Evolutionary conservation across 1,140 invertebrate species (phyloP), one percentile per base, ranked within the genome.

Genomic region (Anagrus nilaparvatae): DNA sequence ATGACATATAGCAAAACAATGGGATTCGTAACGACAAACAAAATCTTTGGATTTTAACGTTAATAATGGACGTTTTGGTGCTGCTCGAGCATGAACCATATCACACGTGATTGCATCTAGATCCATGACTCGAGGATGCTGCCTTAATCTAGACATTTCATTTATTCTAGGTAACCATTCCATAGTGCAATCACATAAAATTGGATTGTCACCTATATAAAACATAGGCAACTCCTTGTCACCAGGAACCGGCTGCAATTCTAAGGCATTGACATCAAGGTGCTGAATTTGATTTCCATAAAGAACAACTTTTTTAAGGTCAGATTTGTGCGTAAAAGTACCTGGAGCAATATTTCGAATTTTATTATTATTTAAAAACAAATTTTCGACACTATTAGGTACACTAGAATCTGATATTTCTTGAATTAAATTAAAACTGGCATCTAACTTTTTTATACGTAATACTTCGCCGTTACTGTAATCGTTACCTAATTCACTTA

Each of bases 1-100:
- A 59, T 93, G 87, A 56, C 90, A 93, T 28, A 92, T 72, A 4
- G 87, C 81, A 61, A 92, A 93, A 69, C 90, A 95, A 56, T 93
- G 90, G 7, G 85, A 85, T 63, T 89, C 85, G 67, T 95, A 94
- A 32, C 80, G 79, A 71, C 90, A 95, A 33, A 94, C 72, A 67
- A 94, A 94, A 64, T 93, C 87, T 40, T 85, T 87, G 2, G 84
- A 74, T 58, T 85, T 79, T 5, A 87, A 82, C 52, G 90, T 82
- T 4, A 91, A 74, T 19, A 93, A 64, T 6, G 88, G 84, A 34
- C 91, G 76, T 60, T 82, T 87, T 45, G 80, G 80, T 29, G 77
- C 75, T 53, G 86, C 84, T 36, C 88, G 71, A 53, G 81, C 85
- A 67, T 93, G 88, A 10, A 91, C 69, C 55, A 95, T 73, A 54